Percentiles rank a stretch among this genome's conserved stretches.
These are phyloP conservation scores for Drosophila nigricruria DNA, from an alignment of 2,888 invertebrate genomes.

Conservation along the genomic window DNA sequence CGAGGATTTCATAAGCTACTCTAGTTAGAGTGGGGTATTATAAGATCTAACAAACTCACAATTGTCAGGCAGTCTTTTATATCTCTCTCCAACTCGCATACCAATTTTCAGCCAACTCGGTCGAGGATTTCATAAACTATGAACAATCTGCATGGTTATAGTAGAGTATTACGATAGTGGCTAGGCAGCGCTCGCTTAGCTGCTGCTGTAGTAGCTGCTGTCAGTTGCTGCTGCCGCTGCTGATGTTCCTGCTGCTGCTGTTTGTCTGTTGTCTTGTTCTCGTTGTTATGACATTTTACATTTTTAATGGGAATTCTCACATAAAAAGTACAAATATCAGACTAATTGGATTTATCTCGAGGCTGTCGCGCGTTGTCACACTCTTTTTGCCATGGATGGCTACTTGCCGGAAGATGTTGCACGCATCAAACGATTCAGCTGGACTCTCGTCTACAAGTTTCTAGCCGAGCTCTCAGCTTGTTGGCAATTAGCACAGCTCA, in stretches of 20 bases:
- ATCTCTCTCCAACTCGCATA: neutral
- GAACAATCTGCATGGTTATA: neutral
- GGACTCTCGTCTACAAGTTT: neutral
- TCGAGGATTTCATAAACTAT: neutral
- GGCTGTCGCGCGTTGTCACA: conserved; percentile 80
- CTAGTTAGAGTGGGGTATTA: neutral
- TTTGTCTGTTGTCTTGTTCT: conserved; percentile 74
- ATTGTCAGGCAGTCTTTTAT: neutral
- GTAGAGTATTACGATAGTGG: conserved; percentile 43
- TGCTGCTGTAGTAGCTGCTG: conserved; percentile 10
- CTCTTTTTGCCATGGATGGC: conserved; percentile 67
- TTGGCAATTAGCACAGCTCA: conserved; percentile 62
- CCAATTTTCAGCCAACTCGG: conserved; percentile 10
- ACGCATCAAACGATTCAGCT: conserved; percentile 44
- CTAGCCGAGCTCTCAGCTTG: conserved; percentile 36
- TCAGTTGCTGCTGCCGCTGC: conserved; percentile 1
- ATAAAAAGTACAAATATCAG: conserved; percentile 85
- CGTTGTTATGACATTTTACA: conserved; percentile 80
- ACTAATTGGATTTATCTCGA: conserved; percentile 85
- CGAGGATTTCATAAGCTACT: neutral
- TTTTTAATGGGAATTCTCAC: conserved; percentile 84
- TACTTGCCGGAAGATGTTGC: conserved; percentile 73
- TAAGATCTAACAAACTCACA: neutral
- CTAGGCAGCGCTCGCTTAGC: conserved; percentile 4
- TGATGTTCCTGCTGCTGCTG: conserved; percentile 31